phyloP scores from a whole-genome alignment of 2,888 invertebrate genomes.

The Nephrotoma appendiculata region DNA sequence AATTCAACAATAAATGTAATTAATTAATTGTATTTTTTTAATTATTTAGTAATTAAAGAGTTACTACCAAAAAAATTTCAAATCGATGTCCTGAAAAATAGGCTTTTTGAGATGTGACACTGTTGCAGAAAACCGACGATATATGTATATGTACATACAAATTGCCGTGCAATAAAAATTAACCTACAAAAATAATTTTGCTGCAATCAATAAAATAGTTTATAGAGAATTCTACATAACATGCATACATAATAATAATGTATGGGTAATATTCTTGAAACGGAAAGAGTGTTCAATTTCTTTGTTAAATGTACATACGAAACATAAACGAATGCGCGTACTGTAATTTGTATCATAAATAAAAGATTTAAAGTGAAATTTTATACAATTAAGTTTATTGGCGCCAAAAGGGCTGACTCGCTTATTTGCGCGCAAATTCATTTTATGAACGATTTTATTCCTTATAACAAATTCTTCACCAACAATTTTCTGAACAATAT shows the following conservation, averaged over 20 bases:
- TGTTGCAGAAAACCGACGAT: no score
- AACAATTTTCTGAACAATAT: neutral
- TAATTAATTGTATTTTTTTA: no score
- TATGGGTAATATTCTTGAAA: neutral
- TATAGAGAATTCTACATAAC: neutral
- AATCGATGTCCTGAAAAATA: no score
- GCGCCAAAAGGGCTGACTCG: neutral
- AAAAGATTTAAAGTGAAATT: neutral
- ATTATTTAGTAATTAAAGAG: no score
- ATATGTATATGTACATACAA: neutral
- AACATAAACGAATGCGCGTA: neutral
- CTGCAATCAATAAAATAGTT: neutral
- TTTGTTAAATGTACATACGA: neutral
- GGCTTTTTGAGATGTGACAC: no score
- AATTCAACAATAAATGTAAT: no score
- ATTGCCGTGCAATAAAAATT: neutral
- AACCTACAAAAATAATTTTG: neutral
- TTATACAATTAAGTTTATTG: neutral
- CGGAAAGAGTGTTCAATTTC: neutral
- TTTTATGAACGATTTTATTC: neutral
- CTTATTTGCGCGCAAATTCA: neutral
- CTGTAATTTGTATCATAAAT: neutral
- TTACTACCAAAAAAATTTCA: no score
- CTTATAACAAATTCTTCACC: neutral
- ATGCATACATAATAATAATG: neutral